Evolutionary conservation across 2,797 vertebrate species (phyloP).

Genomic region (Sternotherus odoratus): DNA sequence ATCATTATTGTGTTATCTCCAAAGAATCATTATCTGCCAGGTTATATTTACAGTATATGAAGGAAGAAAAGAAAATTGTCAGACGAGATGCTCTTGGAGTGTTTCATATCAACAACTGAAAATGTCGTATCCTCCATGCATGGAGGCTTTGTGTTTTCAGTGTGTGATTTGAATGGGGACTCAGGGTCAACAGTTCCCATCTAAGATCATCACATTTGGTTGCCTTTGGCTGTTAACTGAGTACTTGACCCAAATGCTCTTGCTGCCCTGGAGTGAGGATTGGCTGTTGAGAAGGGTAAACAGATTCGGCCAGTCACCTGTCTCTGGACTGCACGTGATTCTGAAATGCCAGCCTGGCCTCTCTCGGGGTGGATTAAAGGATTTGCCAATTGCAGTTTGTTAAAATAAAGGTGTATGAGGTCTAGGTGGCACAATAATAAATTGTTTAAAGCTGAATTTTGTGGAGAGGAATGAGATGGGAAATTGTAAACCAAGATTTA

Average conservation of each 20-base stretch:
- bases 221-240: conserved; percentile 48
- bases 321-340: conserved; percentile 78
- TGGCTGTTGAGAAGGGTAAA: conserved; percentile 71
- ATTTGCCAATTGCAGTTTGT: conserved; percentile 81
- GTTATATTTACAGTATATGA: not conserved
- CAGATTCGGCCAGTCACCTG: conserved; percentile 78
- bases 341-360: conserved; percentile 70
- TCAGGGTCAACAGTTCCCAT: not conserved
- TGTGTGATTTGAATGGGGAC: not conserved
- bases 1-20: rapidly evolving
- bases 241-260: conserved; percentile 58
- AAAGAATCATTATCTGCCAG: not conserved
- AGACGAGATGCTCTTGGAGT: not conserved
- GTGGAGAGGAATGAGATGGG: conserved; percentile 63
- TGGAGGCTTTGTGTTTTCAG: not conserved
- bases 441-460: conserved; percentile 81
- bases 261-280: conserved; percentile 55
- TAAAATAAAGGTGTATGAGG: conserved; percentile 79
- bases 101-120: not conserved
- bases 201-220: not conserved
- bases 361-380: conserved; percentile 79
- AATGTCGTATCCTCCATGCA: not conserved
- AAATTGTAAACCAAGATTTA: conserved; percentile 65
- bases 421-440: conserved; percentile 75
- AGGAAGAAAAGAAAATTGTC: not conserved